A percentile compares a stretch with the other conserved stretches of the same genome.
Conservation (phyloP, 2,113 vertebrate species). For the Atlantisia rogersi region DNA sequence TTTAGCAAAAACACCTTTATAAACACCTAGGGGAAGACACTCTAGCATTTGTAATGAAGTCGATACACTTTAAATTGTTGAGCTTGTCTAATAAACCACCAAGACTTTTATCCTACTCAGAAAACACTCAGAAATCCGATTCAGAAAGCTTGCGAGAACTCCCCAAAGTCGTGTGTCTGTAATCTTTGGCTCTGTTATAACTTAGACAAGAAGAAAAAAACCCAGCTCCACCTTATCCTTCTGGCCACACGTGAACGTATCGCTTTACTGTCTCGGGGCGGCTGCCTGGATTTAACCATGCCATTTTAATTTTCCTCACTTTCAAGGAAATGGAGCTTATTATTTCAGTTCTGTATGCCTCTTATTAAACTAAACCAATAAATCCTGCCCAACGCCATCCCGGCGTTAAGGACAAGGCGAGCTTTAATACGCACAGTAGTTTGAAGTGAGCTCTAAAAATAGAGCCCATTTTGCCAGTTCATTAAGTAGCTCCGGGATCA, state of each 20-base stretch:
- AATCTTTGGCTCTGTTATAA: not conserved
- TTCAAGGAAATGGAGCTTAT: conserved; percentile 48
- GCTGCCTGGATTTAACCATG: conserved; percentile 14
- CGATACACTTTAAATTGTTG: not conserved
- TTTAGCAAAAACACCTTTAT: not conserved
- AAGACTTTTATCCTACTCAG: not conserved
- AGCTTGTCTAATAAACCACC: not conserved
- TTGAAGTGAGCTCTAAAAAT: conserved; percentile 53
- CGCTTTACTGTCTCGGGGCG: not conserved
- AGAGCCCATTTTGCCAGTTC: conserved; percentile 54
- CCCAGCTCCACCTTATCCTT: conserved; percentile 25
- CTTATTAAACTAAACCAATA: conserved; percentile 51
- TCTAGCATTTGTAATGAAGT: not conserved
- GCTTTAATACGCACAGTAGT: not conserved
- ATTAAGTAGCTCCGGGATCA: conserved; percentile 58
- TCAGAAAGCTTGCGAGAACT: not conserved
- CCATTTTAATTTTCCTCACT: conserved; percentile 43
- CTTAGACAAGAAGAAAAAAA: conserved; percentile 18
- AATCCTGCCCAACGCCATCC: not conserved
- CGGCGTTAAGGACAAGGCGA: not conserved
- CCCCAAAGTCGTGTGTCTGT: not conserved
- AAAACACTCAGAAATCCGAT: conserved; percentile 20
- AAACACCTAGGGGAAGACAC: not conserved
- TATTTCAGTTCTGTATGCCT: conserved; percentile 42
- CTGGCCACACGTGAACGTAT: not conserved